A percentile compares a stretch with the other conserved stretches of the same genome.
These are phyloP conservation scores for Apeira syringaria DNA, from an alignment of 2,888 invertebrate genomes.

Conservation along the genomic window DNA sequence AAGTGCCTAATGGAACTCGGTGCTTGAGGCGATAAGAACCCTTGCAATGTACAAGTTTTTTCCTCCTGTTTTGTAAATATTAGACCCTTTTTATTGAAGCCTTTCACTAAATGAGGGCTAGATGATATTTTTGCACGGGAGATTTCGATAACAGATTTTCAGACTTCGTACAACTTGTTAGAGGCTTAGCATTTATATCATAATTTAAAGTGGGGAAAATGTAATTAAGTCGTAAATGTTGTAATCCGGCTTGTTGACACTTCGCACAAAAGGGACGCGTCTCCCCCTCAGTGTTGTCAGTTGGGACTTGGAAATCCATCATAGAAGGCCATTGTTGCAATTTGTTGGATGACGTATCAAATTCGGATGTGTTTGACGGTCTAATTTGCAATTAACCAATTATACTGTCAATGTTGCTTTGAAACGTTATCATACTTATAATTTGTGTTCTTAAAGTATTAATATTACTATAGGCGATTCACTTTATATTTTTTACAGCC, in stretches of 20 bases:
- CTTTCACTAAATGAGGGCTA: conserved; percentile 17
- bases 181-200: conserved; percentile 18
- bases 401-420: conserved; percentile 27
- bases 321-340: conserved; percentile 24
- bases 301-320: conserved; percentile 28
- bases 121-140: conserved; percentile 7
- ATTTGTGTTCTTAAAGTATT: conserved; percentile 11
- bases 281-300: conserved; percentile 32
- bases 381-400: conserved; percentile 26
- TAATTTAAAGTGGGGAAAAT: conserved; percentile 32
- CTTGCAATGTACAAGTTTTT: conserved; percentile 64
- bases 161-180: conserved; percentile 9
- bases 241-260: conserved; percentile 58
- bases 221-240: conserved; percentile 40
- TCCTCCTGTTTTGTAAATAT: conserved; percentile 68
- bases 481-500: not conserved
- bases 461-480: not conserved
- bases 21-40: conserved; percentile 67
- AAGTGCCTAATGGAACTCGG: conserved; percentile 74
- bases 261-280: conserved; percentile 42
- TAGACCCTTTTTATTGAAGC: conserved; percentile 27
- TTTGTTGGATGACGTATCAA: conserved; percentile 27
- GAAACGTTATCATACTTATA: conserved; percentile 24
- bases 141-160: conserved; percentile 9
- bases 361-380: conserved; percentile 12